These are phyloP conservation scores for Daubentonia madagascariensis DNA, from an alignment of 2,113 vertebrate genomes.

Conservation along the genomic window DNA sequence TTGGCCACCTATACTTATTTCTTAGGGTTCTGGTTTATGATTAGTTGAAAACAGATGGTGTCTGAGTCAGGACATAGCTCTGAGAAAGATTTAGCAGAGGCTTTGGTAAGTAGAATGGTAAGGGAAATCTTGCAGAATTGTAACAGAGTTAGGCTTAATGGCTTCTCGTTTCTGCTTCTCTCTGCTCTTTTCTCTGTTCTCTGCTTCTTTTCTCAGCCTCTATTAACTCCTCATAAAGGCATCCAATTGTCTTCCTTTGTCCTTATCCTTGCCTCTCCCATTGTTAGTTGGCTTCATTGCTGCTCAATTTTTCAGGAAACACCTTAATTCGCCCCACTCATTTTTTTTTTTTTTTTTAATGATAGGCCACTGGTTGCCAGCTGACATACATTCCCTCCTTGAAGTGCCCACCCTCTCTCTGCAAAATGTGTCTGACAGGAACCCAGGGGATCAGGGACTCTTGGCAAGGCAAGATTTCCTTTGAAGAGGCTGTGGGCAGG, in stretches of 20 bases:
- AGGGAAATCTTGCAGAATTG: neutral
- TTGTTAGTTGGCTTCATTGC: neutral
- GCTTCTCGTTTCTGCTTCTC: neutral
- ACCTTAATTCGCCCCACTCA: neutral
- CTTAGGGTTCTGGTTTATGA: neutral
- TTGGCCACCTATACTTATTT: constrained; percentile 5
- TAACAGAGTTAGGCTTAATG: neutral
- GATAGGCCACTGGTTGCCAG: neutral
- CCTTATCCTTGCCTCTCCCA: neutral
- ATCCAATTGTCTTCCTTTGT: neutral
- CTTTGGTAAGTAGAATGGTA: neutral
- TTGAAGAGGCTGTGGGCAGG: neutral
- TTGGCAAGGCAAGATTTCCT: neutral
- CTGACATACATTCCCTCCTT: neutral
- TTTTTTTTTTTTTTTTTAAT: neutral
- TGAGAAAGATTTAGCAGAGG: neutral
- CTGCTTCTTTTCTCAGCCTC: neutral
- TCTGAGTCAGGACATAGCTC: constrained; percentile 47
- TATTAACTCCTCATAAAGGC: neutral
- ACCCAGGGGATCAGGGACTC: neutral
- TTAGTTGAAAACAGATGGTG: constrained; percentile 55
- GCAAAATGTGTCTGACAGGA: neutral
- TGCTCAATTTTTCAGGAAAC: neutral
- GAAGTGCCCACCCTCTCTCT: neutral
- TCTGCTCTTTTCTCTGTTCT: neutral